These are phyloP conservation scores for Pectinophora gossypiella DNA, from an alignment of 1,140 invertebrate species.

Conservation along the genomic window DNA sequence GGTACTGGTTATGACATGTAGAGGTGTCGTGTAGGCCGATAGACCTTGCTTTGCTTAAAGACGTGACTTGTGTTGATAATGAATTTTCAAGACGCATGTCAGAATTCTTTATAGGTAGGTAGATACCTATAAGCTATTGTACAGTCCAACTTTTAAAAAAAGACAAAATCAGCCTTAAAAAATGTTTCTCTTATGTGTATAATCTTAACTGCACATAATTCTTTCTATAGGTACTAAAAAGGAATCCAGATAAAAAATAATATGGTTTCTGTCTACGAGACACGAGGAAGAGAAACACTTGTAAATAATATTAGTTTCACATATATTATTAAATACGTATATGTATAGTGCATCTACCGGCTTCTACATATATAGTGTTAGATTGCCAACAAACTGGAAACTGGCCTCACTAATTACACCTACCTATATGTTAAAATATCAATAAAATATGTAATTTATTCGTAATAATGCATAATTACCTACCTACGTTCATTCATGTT, in stretches of 20 bases:
- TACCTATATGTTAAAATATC: constrained; percentile 7
- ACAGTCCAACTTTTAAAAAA: no score
- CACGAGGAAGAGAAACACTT: no score
- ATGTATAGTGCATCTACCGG: no score
- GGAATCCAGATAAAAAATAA: no score
- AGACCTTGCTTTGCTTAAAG: constrained; percentile 43
- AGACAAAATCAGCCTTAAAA: no score
- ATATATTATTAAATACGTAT: no score
- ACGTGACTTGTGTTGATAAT: constrained; percentile 55
- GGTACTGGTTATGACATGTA: constrained; percentile 40
- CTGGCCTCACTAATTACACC: neutral
- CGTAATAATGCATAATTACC: neutral
- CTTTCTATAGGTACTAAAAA: no score
- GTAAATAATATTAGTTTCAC: no score
- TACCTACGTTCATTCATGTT: neutral
- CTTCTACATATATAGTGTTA: neutral
- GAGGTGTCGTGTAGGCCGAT: constrained; percentile 38
- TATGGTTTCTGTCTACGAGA: no score
- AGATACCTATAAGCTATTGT: no score
- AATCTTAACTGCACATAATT: no score
- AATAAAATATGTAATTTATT: neutral
- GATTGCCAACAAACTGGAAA: neutral
- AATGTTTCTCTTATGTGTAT: no score
- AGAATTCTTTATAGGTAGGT: neutral
- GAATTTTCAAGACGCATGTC: constrained; percentile 24